Evolutionary conservation across 2,888 invertebrate species (phyloP).

Genomic region (Chrysolina americana): DNA sequence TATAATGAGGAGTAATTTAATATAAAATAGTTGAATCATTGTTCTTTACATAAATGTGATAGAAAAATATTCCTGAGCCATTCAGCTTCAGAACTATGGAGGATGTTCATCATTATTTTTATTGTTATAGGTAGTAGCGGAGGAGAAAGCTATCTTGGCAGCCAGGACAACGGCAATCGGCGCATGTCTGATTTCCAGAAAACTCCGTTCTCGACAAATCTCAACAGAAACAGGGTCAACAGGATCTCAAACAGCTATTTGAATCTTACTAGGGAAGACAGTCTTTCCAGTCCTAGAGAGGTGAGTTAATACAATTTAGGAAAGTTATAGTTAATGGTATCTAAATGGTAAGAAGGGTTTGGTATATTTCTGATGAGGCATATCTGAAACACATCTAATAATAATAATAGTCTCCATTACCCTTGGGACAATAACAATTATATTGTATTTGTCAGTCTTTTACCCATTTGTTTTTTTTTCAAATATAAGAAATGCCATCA

Average conservation of each 20-base stretch:
- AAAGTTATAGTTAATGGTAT: too few relatives aligned
- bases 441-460: too few relatives aligned
- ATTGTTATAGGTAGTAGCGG: constrained; percentile 75
- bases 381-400: too few relatives aligned
- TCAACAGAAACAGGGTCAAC: constrained; percentile 65
- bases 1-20: too few relatives aligned
- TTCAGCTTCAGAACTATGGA: too few relatives aligned
- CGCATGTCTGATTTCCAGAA: constrained; percentile 71
- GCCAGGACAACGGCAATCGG: constrained; percentile 69
- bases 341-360: not conserved
- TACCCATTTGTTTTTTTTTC: too few relatives aligned
- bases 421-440: too few relatives aligned
- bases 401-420: too few relatives aligned
- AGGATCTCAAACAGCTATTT: constrained; percentile 80
- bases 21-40: too few relatives aligned
- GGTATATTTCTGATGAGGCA: not conserved
- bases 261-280: constrained; percentile 75
- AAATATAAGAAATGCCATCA: too few relatives aligned
- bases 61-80: too few relatives aligned
- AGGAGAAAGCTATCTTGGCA: constrained; percentile 74
- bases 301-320: constrained; percentile 37
- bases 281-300: constrained; percentile 70
- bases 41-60: too few relatives aligned
- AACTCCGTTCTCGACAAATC: constrained; percentile 53
- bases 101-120: not conserved